Conservation (phyloP, 2,113 vertebrate genomes). For the Pantherophis guttatus region DNA sequence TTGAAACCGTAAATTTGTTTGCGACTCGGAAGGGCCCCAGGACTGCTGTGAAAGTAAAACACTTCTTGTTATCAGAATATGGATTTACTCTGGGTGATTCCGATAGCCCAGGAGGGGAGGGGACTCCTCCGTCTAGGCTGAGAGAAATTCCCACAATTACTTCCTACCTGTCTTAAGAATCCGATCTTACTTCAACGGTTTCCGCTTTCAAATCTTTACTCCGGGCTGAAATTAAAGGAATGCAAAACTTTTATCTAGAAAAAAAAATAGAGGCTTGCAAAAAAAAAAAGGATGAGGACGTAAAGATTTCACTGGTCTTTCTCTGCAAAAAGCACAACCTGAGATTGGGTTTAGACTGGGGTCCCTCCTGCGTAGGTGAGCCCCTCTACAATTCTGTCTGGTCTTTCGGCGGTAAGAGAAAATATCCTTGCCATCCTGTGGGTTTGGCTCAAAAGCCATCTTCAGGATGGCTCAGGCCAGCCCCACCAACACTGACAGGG, state of each 20-base stretch:
- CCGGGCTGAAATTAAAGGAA: background rate
- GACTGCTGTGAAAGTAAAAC: background rate
- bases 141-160: background rate
- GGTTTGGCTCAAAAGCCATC: background rate
- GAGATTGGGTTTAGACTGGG: background rate
- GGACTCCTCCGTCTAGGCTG: background rate
- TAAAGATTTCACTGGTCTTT: background rate
- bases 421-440: background rate
- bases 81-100: background rate
- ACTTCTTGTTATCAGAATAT: constrained; percentile 9
- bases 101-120: background rate
- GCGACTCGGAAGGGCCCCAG: background rate
- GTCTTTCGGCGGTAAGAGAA: background rate
- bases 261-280: background rate
- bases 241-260: background rate
- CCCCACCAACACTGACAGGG: background rate
- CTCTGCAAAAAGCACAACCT: background rate
- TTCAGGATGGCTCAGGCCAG: background rate
- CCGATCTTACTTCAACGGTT: too few relatives aligned
- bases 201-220: background rate
- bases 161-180: background rate
- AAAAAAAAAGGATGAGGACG: background rate
- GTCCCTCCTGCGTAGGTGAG: background rate
- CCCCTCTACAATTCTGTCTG: background rate
- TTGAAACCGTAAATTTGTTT: background rate